phyloP scores from a whole-genome alignment of 2,113 vertebrate genomes.

The Laterallus jamaicensis region DNA sequence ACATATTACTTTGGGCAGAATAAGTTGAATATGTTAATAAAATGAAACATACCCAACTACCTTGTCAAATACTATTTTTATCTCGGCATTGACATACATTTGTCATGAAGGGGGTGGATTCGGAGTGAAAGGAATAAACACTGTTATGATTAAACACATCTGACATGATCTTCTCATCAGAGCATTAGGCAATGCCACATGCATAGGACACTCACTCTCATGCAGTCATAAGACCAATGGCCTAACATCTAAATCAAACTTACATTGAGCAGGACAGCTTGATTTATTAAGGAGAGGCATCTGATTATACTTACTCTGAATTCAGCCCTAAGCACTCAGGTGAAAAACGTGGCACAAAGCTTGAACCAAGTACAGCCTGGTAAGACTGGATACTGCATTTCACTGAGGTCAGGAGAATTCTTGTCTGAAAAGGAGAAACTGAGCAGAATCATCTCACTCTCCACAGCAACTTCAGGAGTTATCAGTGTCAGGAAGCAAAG shows the following conservation, averaged over 20 bases:
- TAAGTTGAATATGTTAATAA: constrained; percentile 57
- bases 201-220: constrained; percentile 4
- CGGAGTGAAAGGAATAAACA: constrained; percentile 50
- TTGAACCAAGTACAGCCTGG: background rate
- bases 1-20: constrained; percentile 46
- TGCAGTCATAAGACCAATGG: background rate
- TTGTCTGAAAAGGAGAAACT: background rate
- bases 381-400: background rate
- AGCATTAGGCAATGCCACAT: constrained; percentile 27
- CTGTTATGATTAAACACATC: constrained; percentile 58
- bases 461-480: background rate
- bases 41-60: constrained; percentile 52
- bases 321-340: background rate
- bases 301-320: background rate
- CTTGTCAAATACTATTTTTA: constrained; percentile 56
- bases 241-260: background rate
- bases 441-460: background rate
- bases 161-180: constrained; percentile 25
- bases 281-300: background rate
- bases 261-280: background rate
- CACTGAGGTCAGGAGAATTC: background rate
- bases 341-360: background rate
- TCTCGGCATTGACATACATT: constrained; percentile 60
- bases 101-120: constrained; percentile 19
- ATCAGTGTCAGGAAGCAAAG: background rate